Base-by-base conservation (phyloP, 2,888 invertebrate genomes). In the Himalopsyche kuldschensis region DNA sequence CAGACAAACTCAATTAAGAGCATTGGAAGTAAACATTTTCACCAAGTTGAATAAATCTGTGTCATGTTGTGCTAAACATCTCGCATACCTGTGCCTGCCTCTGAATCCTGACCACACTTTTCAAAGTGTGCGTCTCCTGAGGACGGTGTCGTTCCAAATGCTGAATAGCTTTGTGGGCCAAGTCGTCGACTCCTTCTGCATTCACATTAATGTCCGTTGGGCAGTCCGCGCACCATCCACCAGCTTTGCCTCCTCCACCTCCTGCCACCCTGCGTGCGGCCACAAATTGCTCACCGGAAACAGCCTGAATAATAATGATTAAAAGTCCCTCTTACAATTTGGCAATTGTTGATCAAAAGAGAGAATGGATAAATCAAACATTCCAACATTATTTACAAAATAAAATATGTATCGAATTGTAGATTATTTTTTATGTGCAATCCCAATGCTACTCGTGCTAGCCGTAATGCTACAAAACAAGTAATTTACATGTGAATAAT, bases 271-370 rank as follows among this genome's bases (percentile, higher is more conserved):
- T 89, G 20, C 90, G 91, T 84, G 90, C 89, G 63, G 90, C 92
- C 87, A 93, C 89, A 86, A 93, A 92, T 87, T 92, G 92, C 87
- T 92, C 92, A 1, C 92, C 92, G 47, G 92, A 91, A 48, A 91
- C 90, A 31, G 89, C 89, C 90, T 92, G 87, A 55, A 88, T 88
- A 63, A 88, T 79, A 41, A 41, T 41, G 41, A 15, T 41, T 15
- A 41, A 41, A 4, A 4, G 15, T 15, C 1, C 11, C 11, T 6
- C 15, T 10, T 8, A 2, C 11, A 11, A 8, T 8, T 8, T 3
- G 10, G 10, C 11, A 63, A 63, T 10, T 24, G 4, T 63, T 1
- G n/a, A 15, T 24, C 4, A 10, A 24, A 63, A 63, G 63, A 63
- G 27, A 24, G 8, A 24, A 4, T 8, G 63, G 24, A 24, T 24